Evolutionary conservation across 2,797 vertebrate genomes (phyloP).

Genomic region (Amphiprion clarkii): DNA sequence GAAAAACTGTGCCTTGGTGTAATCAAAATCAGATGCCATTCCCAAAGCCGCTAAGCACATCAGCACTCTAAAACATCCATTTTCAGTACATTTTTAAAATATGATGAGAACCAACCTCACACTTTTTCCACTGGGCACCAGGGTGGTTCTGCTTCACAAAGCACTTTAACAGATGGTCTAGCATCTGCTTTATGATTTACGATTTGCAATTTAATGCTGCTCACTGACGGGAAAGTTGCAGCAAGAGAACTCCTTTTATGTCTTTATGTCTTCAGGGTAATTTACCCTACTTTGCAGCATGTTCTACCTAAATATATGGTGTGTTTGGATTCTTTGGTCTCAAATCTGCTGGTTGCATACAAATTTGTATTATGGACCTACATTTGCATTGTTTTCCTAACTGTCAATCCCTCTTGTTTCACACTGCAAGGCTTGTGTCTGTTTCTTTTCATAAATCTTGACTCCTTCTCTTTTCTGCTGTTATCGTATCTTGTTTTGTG

Average conservation of each 20-base stretch:
- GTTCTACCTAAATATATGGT: slow-evolving; percentile 63
- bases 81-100: slow-evolving; percentile 67
- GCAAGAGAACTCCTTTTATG: slow-evolving; percentile 73
- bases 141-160: slow-evolving; percentile 74
- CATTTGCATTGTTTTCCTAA: slow-evolving; percentile 40
- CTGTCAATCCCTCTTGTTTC: slow-evolving; percentile 50
- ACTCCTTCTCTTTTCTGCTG: slow-evolving; percentile 49
- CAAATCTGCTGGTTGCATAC: slow-evolving; percentile 57
- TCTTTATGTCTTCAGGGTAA: slow-evolving; percentile 68
- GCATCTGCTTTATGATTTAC: slow-evolving; percentile 83
- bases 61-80: slow-evolving; percentile 49
- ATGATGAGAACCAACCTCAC: slow-evolving; percentile 67
- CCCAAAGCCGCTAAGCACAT: slow-evolving; percentile 31
- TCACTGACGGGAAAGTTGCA: slow-evolving; percentile 73
- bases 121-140: slow-evolving; percentile 71
- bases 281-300: slow-evolving; percentile 65
- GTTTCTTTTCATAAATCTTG: slow-evolving; percentile 52
- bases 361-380: slow-evolving; percentile 51
- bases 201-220: slow-evolving; percentile 81
- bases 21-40: slow-evolving; percentile 49
- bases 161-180: slow-evolving; percentile 85
- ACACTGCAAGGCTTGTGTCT: slow-evolving; percentile 39
- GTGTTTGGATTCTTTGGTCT: slow-evolving; percentile 59
- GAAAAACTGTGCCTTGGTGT: slow-evolving; percentile 45
- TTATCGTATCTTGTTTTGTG: slow-evolving; percentile 51